A percentile compares a stretch with the other conserved stretches of the same genome.
Evolutionary conservation across 2,888 invertebrate genomes (phyloP).

Genomic region (Malthinus seriepunctatus): DNA sequence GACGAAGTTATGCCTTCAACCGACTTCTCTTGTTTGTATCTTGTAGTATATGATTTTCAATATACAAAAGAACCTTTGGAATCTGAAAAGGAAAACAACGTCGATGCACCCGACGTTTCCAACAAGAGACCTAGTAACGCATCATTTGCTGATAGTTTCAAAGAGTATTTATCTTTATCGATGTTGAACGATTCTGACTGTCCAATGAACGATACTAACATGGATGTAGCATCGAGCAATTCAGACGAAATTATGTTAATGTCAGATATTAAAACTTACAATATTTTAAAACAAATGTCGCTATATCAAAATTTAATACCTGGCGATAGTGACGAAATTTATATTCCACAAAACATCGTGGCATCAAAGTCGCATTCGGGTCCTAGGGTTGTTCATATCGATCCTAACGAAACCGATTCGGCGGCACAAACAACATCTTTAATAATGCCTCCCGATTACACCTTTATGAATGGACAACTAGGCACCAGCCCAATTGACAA

Average conservation of each 20-base stretch:
- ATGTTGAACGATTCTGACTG: constrained; percentile 20
- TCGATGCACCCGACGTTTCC: constrained; percentile 10
- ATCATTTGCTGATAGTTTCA: constrained; percentile 16
- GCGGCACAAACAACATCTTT: constrained; percentile 40
- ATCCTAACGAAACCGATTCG: constrained; percentile 47
- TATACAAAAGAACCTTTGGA: constrained; percentile 61
- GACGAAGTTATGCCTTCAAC: constrained; percentile 40
- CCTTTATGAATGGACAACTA: constrained; percentile 44
- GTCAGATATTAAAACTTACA: constrained; percentile 17
- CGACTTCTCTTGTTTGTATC: constrained; percentile 55
- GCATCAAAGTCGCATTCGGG: constrained; percentile 44
- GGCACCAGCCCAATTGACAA: constrained; percentile 21
- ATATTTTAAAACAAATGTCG: constrained; percentile 39
- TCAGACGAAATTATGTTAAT: constrained; percentile 19
- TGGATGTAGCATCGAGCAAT: constrained; percentile 19
- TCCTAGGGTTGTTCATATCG: constrained; percentile 46
- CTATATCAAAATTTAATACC: constrained; percentile 53
- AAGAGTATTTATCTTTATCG: constrained; percentile 15
- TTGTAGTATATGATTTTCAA: constrained; percentile 73
- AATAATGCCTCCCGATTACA: constrained; percentile 41
- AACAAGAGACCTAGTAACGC: constrained; percentile 24
- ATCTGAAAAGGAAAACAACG: constrained; percentile 18
- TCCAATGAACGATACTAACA: constrained; percentile 19
- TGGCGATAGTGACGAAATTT: constrained; percentile 53
- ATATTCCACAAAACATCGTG: constrained; percentile 44